Percentiles rank a stretch among this genome's conserved stretches.
Conservation (phyloP, 2,888 invertebrate species). For the Meiosimyza platycephala region DNA sequence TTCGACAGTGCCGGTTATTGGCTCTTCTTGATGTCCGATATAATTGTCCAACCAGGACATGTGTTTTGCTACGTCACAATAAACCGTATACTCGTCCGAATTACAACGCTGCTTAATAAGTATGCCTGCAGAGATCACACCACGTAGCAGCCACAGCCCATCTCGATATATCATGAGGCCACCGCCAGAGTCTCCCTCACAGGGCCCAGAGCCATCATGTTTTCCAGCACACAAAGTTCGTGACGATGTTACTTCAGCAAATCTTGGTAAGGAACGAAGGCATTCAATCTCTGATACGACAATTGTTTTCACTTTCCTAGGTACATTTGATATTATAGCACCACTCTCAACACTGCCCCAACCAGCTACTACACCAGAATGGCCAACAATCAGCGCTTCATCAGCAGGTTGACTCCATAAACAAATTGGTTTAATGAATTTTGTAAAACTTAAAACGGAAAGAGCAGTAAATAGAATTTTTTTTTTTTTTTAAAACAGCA, state of each 20-base stretch:
- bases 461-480: neutral
- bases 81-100: conserved; percentile 73
- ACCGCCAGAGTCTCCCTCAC: conserved; percentile 74
- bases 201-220: conserved; percentile 61
- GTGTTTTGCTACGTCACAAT: conserved; percentile 73
- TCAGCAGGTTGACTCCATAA: conserved; percentile 59
- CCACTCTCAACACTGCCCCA: conserved; percentile 68
- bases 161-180: conserved; percentile 68
- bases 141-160: conserved; percentile 67
- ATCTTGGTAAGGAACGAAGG: conserved; percentile 64
- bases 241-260: conserved; percentile 45
- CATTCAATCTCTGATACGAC: conserved; percentile 70
- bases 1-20: too few relatives aligned
- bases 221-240: conserved; percentile 63
- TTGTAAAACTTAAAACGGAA: conserved; percentile 44
- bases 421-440: conserved; percentile 59
- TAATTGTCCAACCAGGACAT: conserved; percentile 67
- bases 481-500: neutral
- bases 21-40: too few relatives aligned
- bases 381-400: conserved; percentile 60
- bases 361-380: conserved; percentile 69
- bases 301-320: conserved; percentile 67
- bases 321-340: conserved; percentile 55
- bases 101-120: conserved; percentile 69
- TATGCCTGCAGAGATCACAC: conserved; percentile 69